Percentiles rank a stretch among this genome's conserved stretches.
These are phyloP conservation scores for Camelus dromedarius DNA, from an alignment of 2,113 vertebrate genomes.

Conservation along the genomic window DNA sequence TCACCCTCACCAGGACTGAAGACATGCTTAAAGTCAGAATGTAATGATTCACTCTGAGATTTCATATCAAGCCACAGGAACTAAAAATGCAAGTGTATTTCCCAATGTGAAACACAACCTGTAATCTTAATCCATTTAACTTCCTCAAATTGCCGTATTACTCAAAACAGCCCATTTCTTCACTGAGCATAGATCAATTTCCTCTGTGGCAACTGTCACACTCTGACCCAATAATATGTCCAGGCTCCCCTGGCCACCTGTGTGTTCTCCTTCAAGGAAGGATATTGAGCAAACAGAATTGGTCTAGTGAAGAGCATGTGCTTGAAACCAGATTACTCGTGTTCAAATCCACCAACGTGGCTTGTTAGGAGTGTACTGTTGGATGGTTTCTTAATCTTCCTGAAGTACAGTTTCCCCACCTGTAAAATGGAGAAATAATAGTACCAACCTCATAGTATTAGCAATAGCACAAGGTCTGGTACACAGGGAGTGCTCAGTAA, in stretches of 20 bases:
- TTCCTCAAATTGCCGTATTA: slow-evolving; percentile 69
- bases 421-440: slow-evolving; percentile 26
- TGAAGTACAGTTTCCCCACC: background rate
- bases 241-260: background rate
- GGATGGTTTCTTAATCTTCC: background rate
- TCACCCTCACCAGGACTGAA: background rate
- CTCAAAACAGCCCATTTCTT: slow-evolving; percentile 61
- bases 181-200: slow-evolving; percentile 16
- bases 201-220: background rate
- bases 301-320: background rate
- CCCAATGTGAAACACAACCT: slow-evolving; percentile 11
- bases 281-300: background rate
- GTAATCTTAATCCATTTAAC: slow-evolving; percentile 63
- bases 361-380: background rate
- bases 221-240: background rate
- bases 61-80: slow-evolving; percentile 75
- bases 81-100: slow-evolving; percentile 67
- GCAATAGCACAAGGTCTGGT: background rate
- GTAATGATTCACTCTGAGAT: slow-evolving; percentile 73
- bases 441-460: background rate
- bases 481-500: background rate
- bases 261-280: slow-evolving; percentile 37
- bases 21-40: slow-evolving; percentile 9
- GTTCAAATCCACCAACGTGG: background rate
- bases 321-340: background rate